phyloP scores from a whole-genome alignment of 2,888 invertebrate species.

The Coecobrya sp. region DNA sequence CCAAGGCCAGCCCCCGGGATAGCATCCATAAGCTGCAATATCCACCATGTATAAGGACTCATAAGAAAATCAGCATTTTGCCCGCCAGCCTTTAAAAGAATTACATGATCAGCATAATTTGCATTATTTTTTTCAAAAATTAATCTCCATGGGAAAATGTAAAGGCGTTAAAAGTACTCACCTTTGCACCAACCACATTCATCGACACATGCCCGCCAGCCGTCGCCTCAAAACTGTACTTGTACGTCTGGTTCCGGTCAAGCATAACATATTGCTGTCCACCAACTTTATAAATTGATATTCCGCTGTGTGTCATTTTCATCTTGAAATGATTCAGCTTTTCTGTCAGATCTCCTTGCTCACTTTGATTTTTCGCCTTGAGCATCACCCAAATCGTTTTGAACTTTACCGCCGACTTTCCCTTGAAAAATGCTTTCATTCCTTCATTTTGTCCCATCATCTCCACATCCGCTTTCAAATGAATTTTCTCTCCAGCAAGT shows the following conservation, averaged over 20 bases:
- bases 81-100: too few relatives aligned
- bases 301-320: slow-evolving; percentile 69
- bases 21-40: too few relatives aligned
- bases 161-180: too few relatives aligned
- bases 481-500: slow-evolving; percentile 10
- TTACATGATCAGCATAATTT: too few relatives aligned
- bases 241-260: not conserved
- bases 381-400: slow-evolving; percentile 47
- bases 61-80: too few relatives aligned
- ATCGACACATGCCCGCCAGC: too few relatives aligned
- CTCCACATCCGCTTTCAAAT: slow-evolving; percentile 27
- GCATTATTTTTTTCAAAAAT: too few relatives aligned
- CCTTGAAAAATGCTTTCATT: not conserved
- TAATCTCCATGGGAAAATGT: too few relatives aligned
- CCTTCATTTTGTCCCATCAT: not conserved
- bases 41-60: too few relatives aligned
- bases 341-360: slow-evolving; percentile 38
- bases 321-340: slow-evolving; percentile 50
- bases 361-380: not conserved
- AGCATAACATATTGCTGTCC: slow-evolving; percentile 15
- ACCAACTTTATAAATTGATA: slow-evolving; percentile 41
- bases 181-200: too few relatives aligned
- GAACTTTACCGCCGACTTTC: slow-evolving; percentile 69
- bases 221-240: slow-evolving; percentile 69
- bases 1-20: too few relatives aligned